These are phyloP conservation scores for Nansenia antarctica DNA, from an alignment of 2,113 vertebrate genomes.

Conservation along the genomic window DNA sequence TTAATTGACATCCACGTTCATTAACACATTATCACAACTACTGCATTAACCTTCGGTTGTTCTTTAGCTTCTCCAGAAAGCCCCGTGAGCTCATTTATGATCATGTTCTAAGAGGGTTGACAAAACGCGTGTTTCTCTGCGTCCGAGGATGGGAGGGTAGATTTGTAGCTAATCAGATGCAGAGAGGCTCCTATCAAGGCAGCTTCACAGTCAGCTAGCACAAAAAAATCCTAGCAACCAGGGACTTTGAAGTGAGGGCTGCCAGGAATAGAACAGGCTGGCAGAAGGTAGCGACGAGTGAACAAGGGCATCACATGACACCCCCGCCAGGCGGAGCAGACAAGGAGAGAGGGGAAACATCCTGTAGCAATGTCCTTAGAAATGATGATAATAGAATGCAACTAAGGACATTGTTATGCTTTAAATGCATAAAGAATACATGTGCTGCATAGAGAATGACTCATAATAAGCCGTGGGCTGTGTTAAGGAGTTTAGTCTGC, in stretches of 20 bases:
- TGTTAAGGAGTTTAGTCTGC: background rate
- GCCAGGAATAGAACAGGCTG: constrained; percentile 63
- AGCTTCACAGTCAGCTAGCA: constrained; percentile 15
- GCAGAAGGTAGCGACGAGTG: constrained; percentile 44
- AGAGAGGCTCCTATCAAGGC: constrained; percentile 40
- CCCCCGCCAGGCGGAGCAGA: constrained; percentile 20
- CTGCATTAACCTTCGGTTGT: constrained; percentile 18
- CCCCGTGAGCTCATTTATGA: constrained; percentile 10
- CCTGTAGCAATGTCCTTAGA: constrained; percentile 25
- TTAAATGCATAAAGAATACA: constrained; percentile 20
- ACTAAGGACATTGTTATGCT: constrained; percentile 3
- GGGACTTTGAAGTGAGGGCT: constrained; percentile 51
- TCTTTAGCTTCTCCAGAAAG: constrained; percentile 4
- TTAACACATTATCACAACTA: background rate
- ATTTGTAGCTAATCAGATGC: constrained; percentile 45
- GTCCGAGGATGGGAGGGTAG: constrained; percentile 10
- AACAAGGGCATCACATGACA: constrained; percentile 47
- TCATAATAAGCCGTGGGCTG: background rate
- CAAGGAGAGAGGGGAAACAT: background rate
- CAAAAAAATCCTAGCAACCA: constrained; percentile 68
- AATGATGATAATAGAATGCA: constrained; percentile 8
- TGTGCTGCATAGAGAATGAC: constrained; percentile 1
- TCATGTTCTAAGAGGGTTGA: constrained; percentile 18
- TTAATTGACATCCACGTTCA: background rate
- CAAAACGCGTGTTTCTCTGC: constrained; percentile 10